phyloP scores from a whole-genome alignment of 2,797 vertebrate genomes.

The Urocyon cinereoargenteus region DNA sequence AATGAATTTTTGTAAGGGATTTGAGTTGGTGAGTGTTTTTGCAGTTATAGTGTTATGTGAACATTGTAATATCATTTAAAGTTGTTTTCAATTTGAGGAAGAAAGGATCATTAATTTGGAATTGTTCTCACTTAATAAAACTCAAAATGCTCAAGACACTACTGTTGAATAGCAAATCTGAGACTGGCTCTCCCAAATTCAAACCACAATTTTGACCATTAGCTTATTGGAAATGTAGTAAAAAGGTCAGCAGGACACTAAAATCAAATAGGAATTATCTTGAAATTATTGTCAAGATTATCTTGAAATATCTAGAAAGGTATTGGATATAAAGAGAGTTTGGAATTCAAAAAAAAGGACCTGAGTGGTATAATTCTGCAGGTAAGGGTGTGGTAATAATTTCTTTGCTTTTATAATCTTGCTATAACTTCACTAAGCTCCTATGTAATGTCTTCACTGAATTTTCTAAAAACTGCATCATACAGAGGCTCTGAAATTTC shows the following conservation, averaged over 20 bases:
- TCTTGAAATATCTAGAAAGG: background rate
- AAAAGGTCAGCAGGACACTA: background rate
- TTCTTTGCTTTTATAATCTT: background rate
- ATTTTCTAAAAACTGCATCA: background rate
- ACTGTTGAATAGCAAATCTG: conserved; percentile 16
- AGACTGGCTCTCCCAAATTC: background rate
- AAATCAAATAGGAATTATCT: background rate
- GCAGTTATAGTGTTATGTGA: background rate
- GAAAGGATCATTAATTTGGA: conserved; percentile 57
- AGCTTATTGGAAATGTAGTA: background rate
- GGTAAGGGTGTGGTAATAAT: background rate
- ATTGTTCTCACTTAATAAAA: conserved; percentile 62
- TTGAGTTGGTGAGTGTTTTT: background rate
- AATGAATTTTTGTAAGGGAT: conserved; percentile 31
- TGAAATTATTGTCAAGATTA: background rate
- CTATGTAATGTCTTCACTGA: background rate
- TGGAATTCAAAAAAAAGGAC: background rate
- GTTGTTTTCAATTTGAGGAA: conserved; percentile 40
- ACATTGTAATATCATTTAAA: background rate
- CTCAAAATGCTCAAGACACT: conserved; percentile 26
- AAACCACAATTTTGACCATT: background rate
- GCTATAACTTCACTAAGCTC: background rate
- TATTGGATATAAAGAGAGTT: background rate
- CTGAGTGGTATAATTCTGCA: no score
- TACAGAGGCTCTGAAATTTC: background rate